phyloP scores from a whole-genome alignment of 1,140 invertebrate genomes.

The Trichogramma pretiosum region DNA sequence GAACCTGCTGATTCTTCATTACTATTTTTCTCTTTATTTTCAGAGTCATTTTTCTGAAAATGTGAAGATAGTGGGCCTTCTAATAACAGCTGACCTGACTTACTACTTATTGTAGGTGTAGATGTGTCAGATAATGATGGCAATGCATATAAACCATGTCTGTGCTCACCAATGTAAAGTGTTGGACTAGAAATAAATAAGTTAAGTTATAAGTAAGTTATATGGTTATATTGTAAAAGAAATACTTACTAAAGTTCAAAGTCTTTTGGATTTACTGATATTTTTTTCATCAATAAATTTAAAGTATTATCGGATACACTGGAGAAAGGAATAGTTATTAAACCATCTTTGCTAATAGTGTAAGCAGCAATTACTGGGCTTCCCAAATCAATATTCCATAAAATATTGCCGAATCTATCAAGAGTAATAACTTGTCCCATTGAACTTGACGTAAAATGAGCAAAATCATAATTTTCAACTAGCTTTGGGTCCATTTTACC shows the following conservation, averaged over 20 bases:
- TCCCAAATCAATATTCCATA: slow-evolving; percentile 80
- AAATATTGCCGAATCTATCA: slow-evolving; percentile 61
- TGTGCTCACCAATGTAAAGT: slow-evolving; percentile 86
- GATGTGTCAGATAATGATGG: slow-evolving; percentile 84
- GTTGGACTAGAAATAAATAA: slow-evolving; percentile 62
- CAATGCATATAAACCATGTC: slow-evolving; percentile 80
- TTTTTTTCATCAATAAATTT: slow-evolving; percentile 59
- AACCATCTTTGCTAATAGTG: slow-evolving; percentile 64
- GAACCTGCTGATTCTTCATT: slow-evolving; percentile 17
- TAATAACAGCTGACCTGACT: slow-evolving; percentile 53
- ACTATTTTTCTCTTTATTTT: background rate
- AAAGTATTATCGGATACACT: slow-evolving; percentile 81
- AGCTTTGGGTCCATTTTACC: slow-evolving; percentile 63
- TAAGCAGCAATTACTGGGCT: slow-evolving; percentile 91
- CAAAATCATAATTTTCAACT: slow-evolving; percentile 72
- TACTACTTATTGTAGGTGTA: slow-evolving; percentile 60
- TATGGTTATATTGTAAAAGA: background rate
- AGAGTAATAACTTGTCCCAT: slow-evolving; percentile 75
- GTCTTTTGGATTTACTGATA: slow-evolving; percentile 55
- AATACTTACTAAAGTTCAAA: slow-evolving; percentile 66
- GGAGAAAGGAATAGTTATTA: slow-evolving; percentile 81
- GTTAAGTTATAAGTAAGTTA: background rate
- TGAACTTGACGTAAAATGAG: slow-evolving; percentile 85
- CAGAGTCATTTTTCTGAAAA: slow-evolving; percentile 27
- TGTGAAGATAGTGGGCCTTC: slow-evolving; percentile 54